Conservation (phyloP, 2,113 vertebrate genomes). For the Conger conger region DNA sequence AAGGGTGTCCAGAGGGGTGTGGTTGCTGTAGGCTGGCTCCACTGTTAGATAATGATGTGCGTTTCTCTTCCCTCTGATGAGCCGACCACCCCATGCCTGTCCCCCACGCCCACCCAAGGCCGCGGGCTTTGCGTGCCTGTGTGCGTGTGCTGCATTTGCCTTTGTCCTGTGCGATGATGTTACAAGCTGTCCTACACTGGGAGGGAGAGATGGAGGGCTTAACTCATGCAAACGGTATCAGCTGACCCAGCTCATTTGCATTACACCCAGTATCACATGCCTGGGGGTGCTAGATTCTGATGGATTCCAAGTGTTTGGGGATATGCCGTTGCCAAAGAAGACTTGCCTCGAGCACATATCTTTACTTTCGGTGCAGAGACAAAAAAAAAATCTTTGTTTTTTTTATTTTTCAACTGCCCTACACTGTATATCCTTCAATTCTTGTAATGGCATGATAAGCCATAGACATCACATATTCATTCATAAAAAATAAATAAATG, state of each 20-base stretch:
- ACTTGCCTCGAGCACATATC: slow-evolving; percentile 3
- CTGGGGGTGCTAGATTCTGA: not conserved
- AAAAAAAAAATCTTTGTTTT: not conserved
- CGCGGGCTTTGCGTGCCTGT: slow-evolving; percentile 1
- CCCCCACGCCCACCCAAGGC: not conserved
- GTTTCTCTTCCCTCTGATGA: slow-evolving; percentile 24
- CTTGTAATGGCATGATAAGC: not conserved
- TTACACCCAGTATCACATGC: not conserved
- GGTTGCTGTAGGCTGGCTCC: slow-evolving; percentile 2
- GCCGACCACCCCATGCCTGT: slow-evolving; percentile 1
- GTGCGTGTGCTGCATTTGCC: not conserved
- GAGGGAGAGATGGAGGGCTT: slow-evolving; percentile 1
- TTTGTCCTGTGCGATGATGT: not conserved
- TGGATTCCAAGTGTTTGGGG: slow-evolving; percentile 1
- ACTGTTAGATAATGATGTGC: slow-evolving; percentile 10
- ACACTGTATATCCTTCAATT: not conserved
- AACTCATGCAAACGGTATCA: not conserved
- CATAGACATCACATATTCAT: not conserved
- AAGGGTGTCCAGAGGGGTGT: not conserved
- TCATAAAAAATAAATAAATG: not conserved
- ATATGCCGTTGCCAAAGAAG: not conserved
- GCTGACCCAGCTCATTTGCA: slow-evolving; percentile 17
- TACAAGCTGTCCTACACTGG: slow-evolving; percentile 9
- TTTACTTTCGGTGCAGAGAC: not conserved
- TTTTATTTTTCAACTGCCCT: not conserved